Conservation (phyloP, 2,113 vertebrate species). For the Cyprinodon brontotheroides region DNA sequence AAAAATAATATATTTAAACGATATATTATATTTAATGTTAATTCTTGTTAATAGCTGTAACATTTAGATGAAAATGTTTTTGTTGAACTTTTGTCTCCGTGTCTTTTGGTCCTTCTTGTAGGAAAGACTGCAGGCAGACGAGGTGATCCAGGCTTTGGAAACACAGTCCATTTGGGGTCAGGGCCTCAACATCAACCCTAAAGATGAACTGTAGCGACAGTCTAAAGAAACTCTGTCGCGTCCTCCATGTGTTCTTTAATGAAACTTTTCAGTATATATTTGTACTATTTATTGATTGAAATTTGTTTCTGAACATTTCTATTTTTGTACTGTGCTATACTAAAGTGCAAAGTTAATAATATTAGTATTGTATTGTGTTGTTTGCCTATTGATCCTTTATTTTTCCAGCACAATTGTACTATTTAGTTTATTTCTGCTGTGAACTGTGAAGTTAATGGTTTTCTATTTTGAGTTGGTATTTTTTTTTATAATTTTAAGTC, state of each 20-base stretch:
- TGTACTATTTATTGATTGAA: conserved; percentile 93
- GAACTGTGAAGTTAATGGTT: conserved; percentile 66
- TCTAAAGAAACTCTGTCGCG: background rate
- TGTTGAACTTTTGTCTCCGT: background rate
- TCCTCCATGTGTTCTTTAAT: conserved; percentile 16
- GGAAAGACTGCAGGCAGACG: conserved; percentile 95
- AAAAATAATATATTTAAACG: background rate
- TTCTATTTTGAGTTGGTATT: conserved; percentile 12
- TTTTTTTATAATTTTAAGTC: conserved; percentile 6
- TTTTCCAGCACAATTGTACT: background rate
- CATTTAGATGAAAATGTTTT: background rate
- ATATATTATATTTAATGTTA: background rate
- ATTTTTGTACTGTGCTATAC: conserved; percentile 90
- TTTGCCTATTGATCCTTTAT: conserved; percentile 30
- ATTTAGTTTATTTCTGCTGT: conserved; percentile 20
- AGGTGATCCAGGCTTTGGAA: conserved; percentile 88
- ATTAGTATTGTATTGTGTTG: conserved; percentile 35
- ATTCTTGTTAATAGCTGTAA: background rate
- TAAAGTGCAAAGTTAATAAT: conserved; percentile 71
- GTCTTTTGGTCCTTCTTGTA: conserved; percentile 52
- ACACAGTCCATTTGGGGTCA: conserved; percentile 75
- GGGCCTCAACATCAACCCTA: conserved; percentile 88
- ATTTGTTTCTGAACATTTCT: conserved; percentile 87
- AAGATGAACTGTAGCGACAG: conserved; percentile 88
- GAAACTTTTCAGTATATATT: conserved; percentile 37